phyloP scores from a whole-genome alignment of 2,113 vertebrate species.

The Circaetus gallicus region DNA sequence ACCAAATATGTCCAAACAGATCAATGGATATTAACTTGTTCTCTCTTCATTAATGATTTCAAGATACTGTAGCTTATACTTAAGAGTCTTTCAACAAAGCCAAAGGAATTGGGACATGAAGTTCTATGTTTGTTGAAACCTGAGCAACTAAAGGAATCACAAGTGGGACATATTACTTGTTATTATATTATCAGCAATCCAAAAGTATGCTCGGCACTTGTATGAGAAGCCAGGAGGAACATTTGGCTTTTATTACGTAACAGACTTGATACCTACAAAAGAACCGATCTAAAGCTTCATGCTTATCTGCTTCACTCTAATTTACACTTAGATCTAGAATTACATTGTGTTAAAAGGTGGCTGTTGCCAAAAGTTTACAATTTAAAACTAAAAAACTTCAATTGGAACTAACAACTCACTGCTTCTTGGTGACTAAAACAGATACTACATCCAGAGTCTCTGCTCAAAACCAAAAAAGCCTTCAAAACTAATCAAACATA shows the following conservation, averaged over 20 bases:
- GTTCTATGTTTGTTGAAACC: neutral
- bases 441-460: neutral
- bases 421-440: neutral
- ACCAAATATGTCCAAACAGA: neutral
- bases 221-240: conserved; percentile 20
- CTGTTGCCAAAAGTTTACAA: neutral
- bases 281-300: neutral
- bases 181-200: conserved; percentile 13
- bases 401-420: neutral
- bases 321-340: neutral
- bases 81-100: neutral
- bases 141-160: neutral
- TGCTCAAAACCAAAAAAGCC: neutral
- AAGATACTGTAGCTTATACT: neutral
- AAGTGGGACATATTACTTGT: neutral
- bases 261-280: neutral
- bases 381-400: neutral
- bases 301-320: neutral
- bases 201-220: neutral
- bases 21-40: neutral
- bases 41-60: neutral
- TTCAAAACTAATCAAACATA: neutral
- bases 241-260: conserved; percentile 24
- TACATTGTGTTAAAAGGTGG: neutral
- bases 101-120: neutral